Conservation (phyloP, 1,140 invertebrate genomes). For the Nomia melanderi region DNA sequence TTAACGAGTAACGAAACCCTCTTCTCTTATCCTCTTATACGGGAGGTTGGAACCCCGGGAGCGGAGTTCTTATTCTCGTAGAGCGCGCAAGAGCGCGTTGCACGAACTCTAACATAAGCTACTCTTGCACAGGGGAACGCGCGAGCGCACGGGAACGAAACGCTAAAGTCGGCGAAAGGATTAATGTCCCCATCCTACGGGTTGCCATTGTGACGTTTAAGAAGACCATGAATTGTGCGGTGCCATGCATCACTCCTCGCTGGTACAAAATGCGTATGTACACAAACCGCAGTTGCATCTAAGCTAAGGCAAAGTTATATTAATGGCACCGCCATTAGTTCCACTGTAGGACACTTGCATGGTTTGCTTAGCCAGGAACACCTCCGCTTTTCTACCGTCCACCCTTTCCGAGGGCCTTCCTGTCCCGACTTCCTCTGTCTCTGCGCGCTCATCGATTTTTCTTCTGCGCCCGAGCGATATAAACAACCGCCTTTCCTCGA, state of each 20-base stretch:
- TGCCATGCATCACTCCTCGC: conserved; percentile 48
- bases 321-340: conserved; percentile 54
- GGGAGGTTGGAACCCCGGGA: background rate
- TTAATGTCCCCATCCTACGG: conserved; percentile 48
- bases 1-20: conserved; percentile 26
- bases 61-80: background rate
- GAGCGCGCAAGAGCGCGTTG: background rate
- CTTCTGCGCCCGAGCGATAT: background rate
- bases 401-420: background rate
- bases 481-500: background rate
- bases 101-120: conserved; percentile 28
- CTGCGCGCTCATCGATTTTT: background rate
- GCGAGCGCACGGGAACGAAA: background rate
- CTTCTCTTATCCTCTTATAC: conserved; percentile 45
- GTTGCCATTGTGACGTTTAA: conserved; percentile 56
- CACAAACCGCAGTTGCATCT: conserved; percentile 49
- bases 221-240: conserved; percentile 39
- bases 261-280: conserved; percentile 34
- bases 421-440: background rate
- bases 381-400: conserved; percentile 15
- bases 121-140: background rate
- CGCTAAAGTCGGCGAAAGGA: conserved; percentile 39
- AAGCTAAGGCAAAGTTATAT: conserved; percentile 55
- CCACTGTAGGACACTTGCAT: conserved; percentile 51
- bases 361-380: conserved; percentile 28